Percentiles rank a stretch among this genome's conserved stretches.
Evolutionary conservation across 2,113 vertebrate species (phyloP).

Genomic region (Phylloscopus trochilus): DNA sequence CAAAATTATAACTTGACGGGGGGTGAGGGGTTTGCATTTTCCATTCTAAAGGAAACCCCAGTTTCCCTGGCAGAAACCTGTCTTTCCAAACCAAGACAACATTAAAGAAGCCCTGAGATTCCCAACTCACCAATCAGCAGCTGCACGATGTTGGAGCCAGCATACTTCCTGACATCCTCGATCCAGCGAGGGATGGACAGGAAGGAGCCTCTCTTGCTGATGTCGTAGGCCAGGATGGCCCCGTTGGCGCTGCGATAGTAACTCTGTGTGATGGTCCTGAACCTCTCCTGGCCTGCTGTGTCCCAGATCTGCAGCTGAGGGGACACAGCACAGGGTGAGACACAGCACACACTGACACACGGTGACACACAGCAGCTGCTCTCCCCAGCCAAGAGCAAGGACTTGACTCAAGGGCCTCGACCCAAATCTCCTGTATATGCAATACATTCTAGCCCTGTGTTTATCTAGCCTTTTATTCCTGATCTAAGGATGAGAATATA

Average conservation of each 20-base stretch:
- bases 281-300: constrained; percentile 87
- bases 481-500: background rate
- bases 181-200: constrained; percentile 86
- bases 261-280: constrained; percentile 89
- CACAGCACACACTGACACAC: background rate
- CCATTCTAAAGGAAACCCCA: too few relatives aligned
- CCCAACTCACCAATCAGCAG: constrained; percentile 81
- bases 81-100: too few relatives aligned
- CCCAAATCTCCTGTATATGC: background rate
- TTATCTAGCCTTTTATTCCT: background rate
- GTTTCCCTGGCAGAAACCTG: too few relatives aligned
- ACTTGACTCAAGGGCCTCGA: background rate
- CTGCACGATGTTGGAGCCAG: constrained; percentile 82
- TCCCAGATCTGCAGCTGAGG: constrained; percentile 89
- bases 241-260: constrained; percentile 89
- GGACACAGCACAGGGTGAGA: background rate
- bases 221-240: constrained; percentile 87
- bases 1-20: too few relatives aligned
- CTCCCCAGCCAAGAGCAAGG: background rate
- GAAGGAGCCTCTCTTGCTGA: constrained; percentile 83
- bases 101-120: accelerated
- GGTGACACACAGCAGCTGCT: background rate
- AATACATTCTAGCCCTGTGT: background rate
- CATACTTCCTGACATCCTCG: constrained; percentile 85
- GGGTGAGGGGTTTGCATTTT: too few relatives aligned